These are phyloP conservation scores for Xyliphius kryptos DNA, from an alignment of 2,113 vertebrate species.

Conservation along the genomic window DNA sequence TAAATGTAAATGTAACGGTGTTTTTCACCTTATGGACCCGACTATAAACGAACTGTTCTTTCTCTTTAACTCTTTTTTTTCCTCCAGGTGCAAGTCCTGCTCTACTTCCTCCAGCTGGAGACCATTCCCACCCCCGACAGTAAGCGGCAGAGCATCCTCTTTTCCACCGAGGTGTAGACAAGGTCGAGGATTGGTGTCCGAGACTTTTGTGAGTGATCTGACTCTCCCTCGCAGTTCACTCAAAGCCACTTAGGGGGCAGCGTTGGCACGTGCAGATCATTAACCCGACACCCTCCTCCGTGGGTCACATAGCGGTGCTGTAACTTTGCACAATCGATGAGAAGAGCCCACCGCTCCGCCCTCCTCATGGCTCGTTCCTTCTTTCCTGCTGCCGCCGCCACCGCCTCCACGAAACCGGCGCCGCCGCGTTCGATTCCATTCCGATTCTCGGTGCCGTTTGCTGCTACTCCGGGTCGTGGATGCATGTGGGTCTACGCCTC, in stretches of 20 bases:
- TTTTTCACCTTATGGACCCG: too few species aligned
- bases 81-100: slow-evolving; percentile 91
- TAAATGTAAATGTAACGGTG: too few species aligned
- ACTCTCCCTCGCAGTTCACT: slow-evolving; percentile 37
- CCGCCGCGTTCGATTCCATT: neutral
- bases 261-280: slow-evolving; percentile 15
- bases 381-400: neutral
- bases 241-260: slow-evolving; percentile 42
- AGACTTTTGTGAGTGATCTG: slow-evolving; percentile 31
- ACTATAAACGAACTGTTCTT: too few species aligned
- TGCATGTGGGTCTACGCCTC: neutral
- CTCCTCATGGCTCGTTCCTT: neutral
- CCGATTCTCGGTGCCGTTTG: neutral
- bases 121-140: slow-evolving; percentile 93
- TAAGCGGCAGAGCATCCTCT: slow-evolving; percentile 95
- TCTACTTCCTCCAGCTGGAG: slow-evolving; percentile 96
- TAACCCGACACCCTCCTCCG: slow-evolving; percentile 9
- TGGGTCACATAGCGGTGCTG: slow-evolving; percentile 8
- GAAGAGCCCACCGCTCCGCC: neutral
- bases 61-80: too few species aligned
- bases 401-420: neutral
- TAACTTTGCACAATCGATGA: slow-evolving; percentile 5
- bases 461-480: neutral
- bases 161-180: slow-evolving; percentile 91
- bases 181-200: slow-evolving; percentile 27